Conservation (phyloP, 2,888 invertebrate genomes). For the Euproctis similis region DNA sequence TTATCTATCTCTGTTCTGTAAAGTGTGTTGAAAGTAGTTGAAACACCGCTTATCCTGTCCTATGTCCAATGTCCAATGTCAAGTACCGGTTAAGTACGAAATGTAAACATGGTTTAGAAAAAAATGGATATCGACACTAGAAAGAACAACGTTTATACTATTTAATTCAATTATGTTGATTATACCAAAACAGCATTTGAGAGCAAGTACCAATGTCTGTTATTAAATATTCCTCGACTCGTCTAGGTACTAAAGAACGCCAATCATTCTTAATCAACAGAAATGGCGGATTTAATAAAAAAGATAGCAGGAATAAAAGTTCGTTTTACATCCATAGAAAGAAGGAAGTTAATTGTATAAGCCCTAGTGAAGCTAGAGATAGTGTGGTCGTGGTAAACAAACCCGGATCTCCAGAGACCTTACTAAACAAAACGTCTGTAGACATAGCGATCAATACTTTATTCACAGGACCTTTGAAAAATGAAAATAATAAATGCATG, state of each 20-base stretch:
- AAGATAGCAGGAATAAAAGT: conserved; percentile 1
- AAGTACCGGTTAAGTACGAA: too few species aligned
- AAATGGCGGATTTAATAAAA: neutral
- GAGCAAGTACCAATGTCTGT: conserved; percentile 34
- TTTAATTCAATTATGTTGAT: too few species aligned
- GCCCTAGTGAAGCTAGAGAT: conserved; percentile 17
- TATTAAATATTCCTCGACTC: conserved; percentile 29
- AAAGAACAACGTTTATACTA: too few species aligned
- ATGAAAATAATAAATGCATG: conserved; percentile 40
- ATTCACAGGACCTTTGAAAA: conserved; percentile 33
- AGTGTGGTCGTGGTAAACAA: conserved; percentile 18
- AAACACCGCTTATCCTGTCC: too few species aligned
- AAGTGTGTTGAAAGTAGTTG: too few species aligned
- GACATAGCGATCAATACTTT: conserved; percentile 39
- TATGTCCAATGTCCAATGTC: too few species aligned
- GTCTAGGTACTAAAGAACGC: neutral
- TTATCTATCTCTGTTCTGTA: too few species aligned
- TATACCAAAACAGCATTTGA: too few species aligned
- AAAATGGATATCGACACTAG: too few species aligned
- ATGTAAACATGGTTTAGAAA: too few species aligned
- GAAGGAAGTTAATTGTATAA: conserved; percentile 27
- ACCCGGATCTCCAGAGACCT: conserved; percentile 28
- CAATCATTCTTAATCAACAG: neutral
- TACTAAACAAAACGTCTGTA: conserved; percentile 25
- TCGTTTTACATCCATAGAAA: conserved; percentile 32